Base-by-base conservation (phyloP, 1,140 invertebrate genomes). In the Callitettix versicolor region DNA sequence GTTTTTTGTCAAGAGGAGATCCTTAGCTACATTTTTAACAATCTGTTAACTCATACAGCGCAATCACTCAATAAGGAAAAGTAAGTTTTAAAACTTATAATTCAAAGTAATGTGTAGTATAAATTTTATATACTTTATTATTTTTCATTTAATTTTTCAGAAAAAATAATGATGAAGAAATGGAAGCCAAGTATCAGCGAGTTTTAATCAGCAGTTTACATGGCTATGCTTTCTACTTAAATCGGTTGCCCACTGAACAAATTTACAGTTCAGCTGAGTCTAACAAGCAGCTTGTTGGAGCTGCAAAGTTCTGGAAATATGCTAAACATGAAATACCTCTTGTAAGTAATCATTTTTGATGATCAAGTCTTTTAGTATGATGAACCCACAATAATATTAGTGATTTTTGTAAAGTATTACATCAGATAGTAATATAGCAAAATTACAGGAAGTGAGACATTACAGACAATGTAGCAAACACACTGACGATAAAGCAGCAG, bases 1-100 rank as follows among this genome's bases (percentile, higher is more conserved):
- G 61, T 79, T 15, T 86, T 85, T 70, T 91, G 86, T 64, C 81
- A 87, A 63, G 69, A 75, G 53, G 86, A 90, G 72, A 84, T 91
- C 48, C 63, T 88, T n/a, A 71, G 77, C 57, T 85, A 81, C 62
- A 77, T 88, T 47, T 70, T 70, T 51, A 78, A 86, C 50, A 87
- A 87, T 65, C 68, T 91, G 14, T 77, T 79, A 22, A 70, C 78
- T 34, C 80, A 86, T 55, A 85, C 79, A 5, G 67, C 80, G 1
- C 73, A 79, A 62, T 77, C 79, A 14, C 65, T 85, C 12, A 67
- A 75, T 64, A 73, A 82, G 67, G 66, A 73, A 42, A 76, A 77
- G 78, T 80, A 72, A 75, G 74, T 63, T 18, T 42, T 50, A 46
- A 54, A 51, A 38, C 15, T 38, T 43, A 54, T 51, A 20, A 46